phyloP scores from a whole-genome alignment of 2,113 vertebrate species.

The Varanus salvator region DNA sequence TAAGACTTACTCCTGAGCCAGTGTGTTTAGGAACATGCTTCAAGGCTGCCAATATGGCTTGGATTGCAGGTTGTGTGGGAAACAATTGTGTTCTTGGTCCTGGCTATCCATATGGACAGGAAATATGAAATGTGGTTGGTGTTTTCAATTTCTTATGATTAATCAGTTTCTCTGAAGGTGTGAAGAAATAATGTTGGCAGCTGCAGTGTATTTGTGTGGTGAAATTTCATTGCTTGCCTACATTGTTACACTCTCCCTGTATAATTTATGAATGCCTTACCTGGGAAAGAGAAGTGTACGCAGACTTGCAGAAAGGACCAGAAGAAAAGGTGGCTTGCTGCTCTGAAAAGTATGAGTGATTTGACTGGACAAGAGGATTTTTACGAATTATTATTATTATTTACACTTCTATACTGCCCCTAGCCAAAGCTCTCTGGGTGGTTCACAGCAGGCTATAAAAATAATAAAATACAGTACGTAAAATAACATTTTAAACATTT shows the following conservation, averaged over 20 bases:
- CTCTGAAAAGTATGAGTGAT: background rate
- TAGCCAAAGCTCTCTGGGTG: no score
- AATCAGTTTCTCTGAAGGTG: slow-evolving; percentile 57
- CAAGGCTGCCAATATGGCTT: background rate
- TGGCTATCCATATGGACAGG: slow-evolving; percentile 24
- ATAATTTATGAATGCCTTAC: slow-evolving; percentile 37
- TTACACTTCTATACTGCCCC: no score
- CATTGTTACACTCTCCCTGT: background rate
- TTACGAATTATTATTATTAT: no score
- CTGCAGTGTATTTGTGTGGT: slow-evolving; percentile 27
- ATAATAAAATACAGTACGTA: no score
- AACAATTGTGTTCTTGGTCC: slow-evolving; percentile 29
- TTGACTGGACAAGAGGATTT: no score
- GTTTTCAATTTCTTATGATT: slow-evolving; percentile 39
- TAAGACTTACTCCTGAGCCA: background rate
- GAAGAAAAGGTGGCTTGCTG: background rate
- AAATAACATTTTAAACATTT: no score
- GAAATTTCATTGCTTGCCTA: slow-evolving; percentile 45
- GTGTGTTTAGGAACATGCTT: background rate
- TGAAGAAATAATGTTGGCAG: slow-evolving; percentile 53
- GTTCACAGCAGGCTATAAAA: no score
- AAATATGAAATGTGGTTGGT: slow-evolving; percentile 35
- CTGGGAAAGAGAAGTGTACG: slow-evolving; percentile 17
- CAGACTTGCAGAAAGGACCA: slow-evolving; percentile 10
- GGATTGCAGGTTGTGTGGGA: slow-evolving; percentile 27